Evolutionary conservation across 1,140 invertebrate species (phyloP).

Genomic region (Maniola jurtina): DNA sequence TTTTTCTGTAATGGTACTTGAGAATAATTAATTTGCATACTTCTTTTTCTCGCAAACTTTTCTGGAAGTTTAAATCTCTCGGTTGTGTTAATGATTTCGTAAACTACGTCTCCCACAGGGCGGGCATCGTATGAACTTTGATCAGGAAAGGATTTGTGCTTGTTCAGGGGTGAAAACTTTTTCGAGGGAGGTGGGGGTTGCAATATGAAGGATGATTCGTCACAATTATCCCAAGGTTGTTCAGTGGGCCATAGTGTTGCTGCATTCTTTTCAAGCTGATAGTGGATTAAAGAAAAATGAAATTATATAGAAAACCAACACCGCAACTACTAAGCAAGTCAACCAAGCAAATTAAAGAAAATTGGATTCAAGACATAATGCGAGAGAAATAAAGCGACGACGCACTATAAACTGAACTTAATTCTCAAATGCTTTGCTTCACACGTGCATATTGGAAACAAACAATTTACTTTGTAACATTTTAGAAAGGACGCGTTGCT

Average conservation of each 20-base stretch:
- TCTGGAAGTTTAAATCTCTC: constrained; percentile 52
- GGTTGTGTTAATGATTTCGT: constrained; percentile 51
- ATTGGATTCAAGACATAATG: neutral
- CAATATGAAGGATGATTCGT: constrained; percentile 58
- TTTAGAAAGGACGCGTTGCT: too few species aligned
- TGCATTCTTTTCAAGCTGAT: constrained; percentile 69
- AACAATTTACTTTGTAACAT: too few species aligned
- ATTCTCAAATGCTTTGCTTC: too few species aligned
- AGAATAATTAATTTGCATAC: constrained; percentile 39
- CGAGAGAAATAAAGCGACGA: too few species aligned
- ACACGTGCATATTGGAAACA: too few species aligned
- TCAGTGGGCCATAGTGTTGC: constrained; percentile 56
- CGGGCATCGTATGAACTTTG: constrained; percentile 21
- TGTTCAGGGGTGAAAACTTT: constrained; percentile 7
- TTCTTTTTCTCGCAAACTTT: constrained; percentile 38
- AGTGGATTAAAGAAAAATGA: constrained; percentile 53
- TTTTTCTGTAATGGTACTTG: constrained; percentile 44
- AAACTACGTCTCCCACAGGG: constrained; percentile 46
- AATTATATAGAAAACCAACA: constrained; percentile 41
- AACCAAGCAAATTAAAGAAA: constrained; percentile 24
- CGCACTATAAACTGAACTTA: too few species aligned
- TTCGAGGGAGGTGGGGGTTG: constrained; percentile 34
- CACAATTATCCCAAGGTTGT: constrained; percentile 62
- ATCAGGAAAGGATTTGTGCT: constrained; percentile 11
- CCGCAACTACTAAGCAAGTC: constrained; percentile 38